A percentile compares a stretch with the other conserved stretches of the same genome.
These are phyloP conservation scores for Lysiphlebus fabarum DNA, from an alignment of 1,140 invertebrate genomes.

Conservation along the genomic window DNA sequence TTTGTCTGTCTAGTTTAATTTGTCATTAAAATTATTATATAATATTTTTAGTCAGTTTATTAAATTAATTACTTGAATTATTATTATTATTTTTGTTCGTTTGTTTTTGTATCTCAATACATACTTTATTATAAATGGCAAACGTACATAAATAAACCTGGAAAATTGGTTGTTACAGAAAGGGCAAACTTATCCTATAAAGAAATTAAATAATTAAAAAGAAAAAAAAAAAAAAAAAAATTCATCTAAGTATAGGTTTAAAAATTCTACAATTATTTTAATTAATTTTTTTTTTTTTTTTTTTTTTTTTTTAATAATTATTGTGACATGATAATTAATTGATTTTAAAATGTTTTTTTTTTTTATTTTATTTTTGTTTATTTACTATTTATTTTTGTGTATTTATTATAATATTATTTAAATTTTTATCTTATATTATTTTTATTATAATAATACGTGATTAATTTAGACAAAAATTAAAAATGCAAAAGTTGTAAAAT, in stretches of 20 bases:
- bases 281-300: slow-evolving; percentile 17
- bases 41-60: too few relatives aligned
- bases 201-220: slow-evolving; percentile 27
- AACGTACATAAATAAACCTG: slow-evolving; percentile 51
- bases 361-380: too few relatives aligned
- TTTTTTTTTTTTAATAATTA: slow-evolving; percentile 17
- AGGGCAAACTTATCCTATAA: slow-evolving; percentile 50
- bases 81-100: slow-evolving; percentile 14
- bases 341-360: neutral
- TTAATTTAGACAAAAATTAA: too few relatives aligned
- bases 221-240: too few relatives aligned
- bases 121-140: slow-evolving; percentile 53
- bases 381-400: too few relatives aligned
- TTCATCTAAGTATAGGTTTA: too few relatives aligned
- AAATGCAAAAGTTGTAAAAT: too few relatives aligned
- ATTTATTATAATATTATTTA: too few relatives aligned
- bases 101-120: slow-evolving; percentile 22
- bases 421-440: too few relatives aligned
- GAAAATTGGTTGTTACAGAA: slow-evolving; percentile 43
- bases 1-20: slow-evolving; percentile 18
- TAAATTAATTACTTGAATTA: too few relatives aligned
- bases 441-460: too few relatives aligned
- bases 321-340: slow-evolving; percentile 4
- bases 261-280: slow-evolving; percentile 21
- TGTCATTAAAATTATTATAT: too few relatives aligned